phyloP scores from a whole-genome alignment of 2,888 invertebrate species.

The Epinotia demarniana region DNA sequence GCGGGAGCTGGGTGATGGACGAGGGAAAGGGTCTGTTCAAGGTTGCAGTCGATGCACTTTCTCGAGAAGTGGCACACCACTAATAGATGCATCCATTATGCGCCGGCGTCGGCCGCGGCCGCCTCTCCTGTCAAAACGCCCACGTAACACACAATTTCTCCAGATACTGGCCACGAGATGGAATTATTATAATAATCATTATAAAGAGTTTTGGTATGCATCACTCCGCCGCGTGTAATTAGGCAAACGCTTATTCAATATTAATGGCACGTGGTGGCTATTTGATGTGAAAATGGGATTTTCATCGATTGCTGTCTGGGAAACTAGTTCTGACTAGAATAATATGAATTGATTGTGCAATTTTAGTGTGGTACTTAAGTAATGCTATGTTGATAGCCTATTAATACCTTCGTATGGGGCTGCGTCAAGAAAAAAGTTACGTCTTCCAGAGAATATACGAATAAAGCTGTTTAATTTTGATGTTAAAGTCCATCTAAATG shows the following conservation, averaged over 20 bases:
- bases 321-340: conserved; percentile 32
- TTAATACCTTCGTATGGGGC: neutral
- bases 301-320: conserved; percentile 27
- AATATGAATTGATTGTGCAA: conserved; percentile 25
- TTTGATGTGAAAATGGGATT: conserved; percentile 23
- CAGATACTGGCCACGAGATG: conserved; percentile 52
- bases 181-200: conserved; percentile 39
- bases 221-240: conserved; percentile 19
- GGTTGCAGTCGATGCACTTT: conserved; percentile 81
- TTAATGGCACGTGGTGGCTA: conserved; percentile 34
- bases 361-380: conserved; percentile 24
- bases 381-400: conserved; percentile 27
- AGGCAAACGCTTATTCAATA: conserved; percentile 21
- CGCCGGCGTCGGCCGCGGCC: conserved; percentile 59
- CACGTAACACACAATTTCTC: conserved; percentile 60
- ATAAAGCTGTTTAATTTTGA: too few relatives aligned
- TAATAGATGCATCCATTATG: conserved; percentile 76
- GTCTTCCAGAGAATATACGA: neutral
- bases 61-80: conserved; percentile 75
- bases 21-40: conserved; percentile 81
- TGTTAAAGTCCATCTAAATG: too few relatives aligned
- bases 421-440: neutral
- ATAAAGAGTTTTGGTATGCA: conserved; percentile 31
- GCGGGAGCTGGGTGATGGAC: conserved; percentile 72
- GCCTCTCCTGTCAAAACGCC: conserved; percentile 68